Evolutionary conservation across 2,888 invertebrate species (phyloP), one percentile per base, ranked within the genome.

Genomic region (Polymixis flavicincta): DNA sequence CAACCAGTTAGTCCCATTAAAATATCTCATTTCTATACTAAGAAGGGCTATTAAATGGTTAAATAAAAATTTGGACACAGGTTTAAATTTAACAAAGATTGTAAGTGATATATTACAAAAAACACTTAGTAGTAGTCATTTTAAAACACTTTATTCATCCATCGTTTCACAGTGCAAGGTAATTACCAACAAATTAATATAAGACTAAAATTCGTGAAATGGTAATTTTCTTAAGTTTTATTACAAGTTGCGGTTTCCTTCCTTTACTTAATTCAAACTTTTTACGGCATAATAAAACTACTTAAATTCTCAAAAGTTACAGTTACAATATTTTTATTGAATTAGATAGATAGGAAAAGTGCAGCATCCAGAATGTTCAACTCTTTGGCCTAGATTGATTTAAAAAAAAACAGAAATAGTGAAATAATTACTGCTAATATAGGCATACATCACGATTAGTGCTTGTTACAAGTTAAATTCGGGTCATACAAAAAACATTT

Each of bases 191-290:
- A 82, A 77, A 74, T 69, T 71, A 57, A 59, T 68, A 74, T 55
- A 48, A 61, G 50, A 63, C 71, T 48, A 63, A 82, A 69, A 73
- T 61, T 74, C 68, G 83, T 83, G 83, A 83, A 72, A 71, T 67
- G 66, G 68, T 77, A 76, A 78, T 86, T 79, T 70, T 73, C 77
- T 75, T 82, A 79, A 79, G 78, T 83, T n/a, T n/a, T 78, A 63
- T 72, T 57, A 70, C 32, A 72, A 37, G 66, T 78, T 78, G 83
- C 55, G 83, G 83, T 83, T 71, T 63, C 65, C 45, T 52, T 64
- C 28, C 11, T 45, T 45, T 5, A 37, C 37, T 37, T 45, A 50
- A 42, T 61, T 68, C 4, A 19, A 52, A 45, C 45, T 37, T 69
- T n/a, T 78, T 77, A 66, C 28, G 37, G 73, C 78, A 74, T 28